Evolutionary conservation across 1,140 invertebrate species (phyloP).

Genomic region (Cataglyphis hispanica): DNA sequence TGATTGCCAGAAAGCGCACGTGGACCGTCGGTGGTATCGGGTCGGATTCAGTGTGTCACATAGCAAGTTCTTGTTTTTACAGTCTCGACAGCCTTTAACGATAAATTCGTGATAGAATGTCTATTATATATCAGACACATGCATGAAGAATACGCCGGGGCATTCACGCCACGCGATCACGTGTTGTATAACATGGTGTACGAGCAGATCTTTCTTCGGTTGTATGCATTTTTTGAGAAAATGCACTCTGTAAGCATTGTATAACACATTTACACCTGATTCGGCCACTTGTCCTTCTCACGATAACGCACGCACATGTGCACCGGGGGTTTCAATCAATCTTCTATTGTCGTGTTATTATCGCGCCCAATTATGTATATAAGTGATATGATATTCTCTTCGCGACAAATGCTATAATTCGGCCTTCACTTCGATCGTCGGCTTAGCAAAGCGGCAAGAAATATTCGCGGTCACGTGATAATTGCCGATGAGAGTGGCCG

Average conservation of each 20-base stretch:
- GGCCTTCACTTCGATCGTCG: background rate
- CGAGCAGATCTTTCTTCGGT: background rate
- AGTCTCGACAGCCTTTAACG: background rate
- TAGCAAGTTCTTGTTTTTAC: slow-evolving; percentile 14
- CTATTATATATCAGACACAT: slow-evolving; percentile 14
- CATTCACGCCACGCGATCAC: slow-evolving; percentile 1
- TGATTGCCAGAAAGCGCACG: background rate
- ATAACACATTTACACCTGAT: background rate
- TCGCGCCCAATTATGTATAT: background rate
- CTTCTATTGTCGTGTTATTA: background rate
- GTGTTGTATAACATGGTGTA: background rate
- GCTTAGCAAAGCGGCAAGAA: slow-evolving; percentile 9
- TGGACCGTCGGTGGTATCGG: background rate
- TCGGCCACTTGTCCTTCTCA: background rate
- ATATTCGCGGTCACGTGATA: slow-evolving; percentile 46
- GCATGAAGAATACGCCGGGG: background rate
- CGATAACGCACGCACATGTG: background rate
- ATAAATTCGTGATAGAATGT: slow-evolving; percentile 10
- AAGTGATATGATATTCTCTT: background rate
- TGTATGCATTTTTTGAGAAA: slow-evolving; percentile 17
- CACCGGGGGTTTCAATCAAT: background rate
- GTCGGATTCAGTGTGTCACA: slow-evolving; percentile 20
- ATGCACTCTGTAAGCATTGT: background rate
- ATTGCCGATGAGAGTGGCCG: slow-evolving; percentile 50
- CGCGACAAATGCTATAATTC: background rate